phyloP scores from a whole-genome alignment of 2,113 vertebrate species.

The Pygathrix nemaeus region DNA sequence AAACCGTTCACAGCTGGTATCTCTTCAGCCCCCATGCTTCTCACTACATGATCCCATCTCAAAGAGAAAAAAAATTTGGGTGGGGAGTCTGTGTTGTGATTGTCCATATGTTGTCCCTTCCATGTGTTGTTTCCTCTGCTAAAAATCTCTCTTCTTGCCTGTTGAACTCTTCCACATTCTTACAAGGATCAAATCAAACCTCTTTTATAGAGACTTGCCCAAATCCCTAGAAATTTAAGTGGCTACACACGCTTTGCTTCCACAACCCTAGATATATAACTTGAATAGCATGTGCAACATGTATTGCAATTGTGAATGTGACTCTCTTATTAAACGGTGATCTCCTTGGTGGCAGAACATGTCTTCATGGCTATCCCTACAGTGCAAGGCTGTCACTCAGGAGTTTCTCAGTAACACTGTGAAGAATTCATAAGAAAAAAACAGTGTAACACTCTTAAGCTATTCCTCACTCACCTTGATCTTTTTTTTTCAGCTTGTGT shows the following conservation, averaged over 20 bases:
- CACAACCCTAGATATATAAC: too few species aligned
- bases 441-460: not conserved
- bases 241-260: not conserved
- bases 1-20: not conserved
- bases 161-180: not conserved
- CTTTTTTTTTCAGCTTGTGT: not conserved
- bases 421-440: not conserved
- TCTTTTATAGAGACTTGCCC: not conserved
- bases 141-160: not conserved
- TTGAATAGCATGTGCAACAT: rapidly evolving
- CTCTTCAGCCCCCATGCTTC: too few species aligned
- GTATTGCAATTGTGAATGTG: not conserved
- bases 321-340: not conserved
- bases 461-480: not conserved
- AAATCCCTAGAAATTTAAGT: not conserved
- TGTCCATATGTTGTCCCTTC: not conserved
- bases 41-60: not conserved
- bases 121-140: not conserved
- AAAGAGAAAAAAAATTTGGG: not conserved
- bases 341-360: not conserved
- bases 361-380: not conserved
- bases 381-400: not conserved
- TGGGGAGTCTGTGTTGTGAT: rapidly evolving
- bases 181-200: not conserved
- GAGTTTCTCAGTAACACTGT: not conserved